phyloP scores from a whole-genome alignment of 2,797 vertebrate species.

The Meriones psammophilus region DNA sequence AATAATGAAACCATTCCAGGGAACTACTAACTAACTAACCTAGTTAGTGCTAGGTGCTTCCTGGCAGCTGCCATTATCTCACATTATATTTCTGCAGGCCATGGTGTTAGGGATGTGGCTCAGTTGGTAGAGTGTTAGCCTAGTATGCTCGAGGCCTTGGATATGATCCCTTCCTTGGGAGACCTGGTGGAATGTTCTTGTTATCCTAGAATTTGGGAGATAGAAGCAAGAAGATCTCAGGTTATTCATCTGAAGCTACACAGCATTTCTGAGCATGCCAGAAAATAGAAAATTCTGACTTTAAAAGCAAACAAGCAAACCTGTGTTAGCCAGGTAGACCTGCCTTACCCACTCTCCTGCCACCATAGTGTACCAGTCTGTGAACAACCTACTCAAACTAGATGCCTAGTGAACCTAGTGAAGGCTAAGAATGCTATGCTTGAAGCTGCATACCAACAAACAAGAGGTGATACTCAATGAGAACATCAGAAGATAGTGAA shows the following conservation, averaged over 20 bases:
- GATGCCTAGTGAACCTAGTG: background rate
- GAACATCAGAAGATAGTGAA: background rate
- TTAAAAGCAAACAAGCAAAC: background rate
- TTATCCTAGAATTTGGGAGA: background rate
- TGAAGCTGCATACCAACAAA: background rate
- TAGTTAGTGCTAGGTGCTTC: background rate
- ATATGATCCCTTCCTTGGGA: background rate
- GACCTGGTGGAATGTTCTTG: background rate
- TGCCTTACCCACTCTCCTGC: background rate
- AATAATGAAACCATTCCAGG: background rate
- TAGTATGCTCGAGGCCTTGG: background rate
- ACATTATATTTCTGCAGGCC: background rate
- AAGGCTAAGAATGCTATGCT: background rate
- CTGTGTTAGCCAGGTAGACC: background rate
- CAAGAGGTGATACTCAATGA: background rate
- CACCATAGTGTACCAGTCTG: background rate
- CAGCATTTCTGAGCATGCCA: background rate
- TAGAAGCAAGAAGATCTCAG: background rate
- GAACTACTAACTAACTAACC: background rate
- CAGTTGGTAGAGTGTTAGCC: background rate
- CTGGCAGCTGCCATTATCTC: background rate
- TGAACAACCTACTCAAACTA: background rate
- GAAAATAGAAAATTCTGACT: background rate
- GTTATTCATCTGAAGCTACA: background rate
- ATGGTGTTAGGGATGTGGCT: background rate